Evolutionary conservation across 2,797 vertebrate species (phyloP).

Genomic region (Monodelphis domestica): DNA sequence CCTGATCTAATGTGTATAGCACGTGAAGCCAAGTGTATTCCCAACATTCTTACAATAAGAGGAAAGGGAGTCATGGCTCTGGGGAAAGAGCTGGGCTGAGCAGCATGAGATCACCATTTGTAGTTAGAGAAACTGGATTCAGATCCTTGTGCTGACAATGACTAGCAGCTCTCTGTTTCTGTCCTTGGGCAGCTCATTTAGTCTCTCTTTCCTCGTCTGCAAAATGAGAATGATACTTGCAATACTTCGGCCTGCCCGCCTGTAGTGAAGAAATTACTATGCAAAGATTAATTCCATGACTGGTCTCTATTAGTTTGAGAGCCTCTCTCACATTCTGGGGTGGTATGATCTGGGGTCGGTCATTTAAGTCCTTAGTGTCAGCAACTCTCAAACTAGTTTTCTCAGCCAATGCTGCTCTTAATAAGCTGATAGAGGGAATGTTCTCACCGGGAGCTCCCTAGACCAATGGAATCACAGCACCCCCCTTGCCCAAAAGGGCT

Average conservation of each 20-base stretch:
- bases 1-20: neutral
- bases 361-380: neutral
- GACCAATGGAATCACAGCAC: neutral
- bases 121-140: neutral
- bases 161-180: neutral
- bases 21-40: neutral
- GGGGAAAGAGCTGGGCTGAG: neutral
- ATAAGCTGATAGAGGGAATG: neutral
- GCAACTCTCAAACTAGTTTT: neutral
- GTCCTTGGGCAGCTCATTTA: neutral
- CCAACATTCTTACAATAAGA: neutral
- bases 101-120: neutral
- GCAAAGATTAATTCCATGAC: neutral
- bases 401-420: neutral
- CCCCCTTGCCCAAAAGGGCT: neutral
- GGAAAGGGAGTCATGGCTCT: neutral
- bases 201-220: neutral
- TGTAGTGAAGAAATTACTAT: neutral
- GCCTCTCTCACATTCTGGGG: neutral
- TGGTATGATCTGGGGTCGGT: neutral
- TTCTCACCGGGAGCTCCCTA: neutral
- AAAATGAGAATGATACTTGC: neutral
- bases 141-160: neutral
- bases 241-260: neutral
- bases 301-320: constrained; percentile 36